Conservation (phyloP, 2,113 vertebrate species). For the Tretioscincus oriximinensis region DNA sequence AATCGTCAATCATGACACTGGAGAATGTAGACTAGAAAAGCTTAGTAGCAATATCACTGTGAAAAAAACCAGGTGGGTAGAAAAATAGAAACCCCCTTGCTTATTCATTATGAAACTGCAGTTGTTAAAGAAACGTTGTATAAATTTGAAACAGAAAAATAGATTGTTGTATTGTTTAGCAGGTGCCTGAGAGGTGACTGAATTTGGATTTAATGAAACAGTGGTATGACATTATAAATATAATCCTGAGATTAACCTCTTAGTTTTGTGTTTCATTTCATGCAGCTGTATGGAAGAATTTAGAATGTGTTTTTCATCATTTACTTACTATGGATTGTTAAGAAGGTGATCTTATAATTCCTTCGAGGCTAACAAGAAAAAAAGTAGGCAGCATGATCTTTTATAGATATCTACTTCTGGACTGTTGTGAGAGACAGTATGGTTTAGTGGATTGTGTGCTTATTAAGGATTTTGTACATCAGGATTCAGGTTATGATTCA, state of each 20-base stretch:
- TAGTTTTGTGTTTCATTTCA: too few relatives aligned
- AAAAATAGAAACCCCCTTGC: conserved; percentile 24
- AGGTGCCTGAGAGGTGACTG: not conserved
- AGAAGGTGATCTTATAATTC: too few relatives aligned
- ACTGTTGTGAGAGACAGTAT: too few relatives aligned
- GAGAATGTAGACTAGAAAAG: conserved; percentile 97
- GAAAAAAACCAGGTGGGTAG: conserved; percentile 92
- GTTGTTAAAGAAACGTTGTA: conserved; percentile 4
- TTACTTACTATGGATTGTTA: too few relatives aligned
- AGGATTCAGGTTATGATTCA: too few relatives aligned
- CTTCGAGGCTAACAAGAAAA: too few relatives aligned
- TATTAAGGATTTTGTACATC: too few relatives aligned
- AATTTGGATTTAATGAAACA: not conserved
- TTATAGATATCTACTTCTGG: too few relatives aligned
- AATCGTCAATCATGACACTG: conserved; percentile 97
- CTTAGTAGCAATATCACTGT: conserved; percentile 97
- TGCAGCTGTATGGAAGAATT: too few relatives aligned
- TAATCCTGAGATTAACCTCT: not conserved
- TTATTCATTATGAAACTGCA: conserved; percentile 30
- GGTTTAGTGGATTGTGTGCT: too few relatives aligned
- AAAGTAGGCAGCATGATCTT: too few relatives aligned
- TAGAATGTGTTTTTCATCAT: too few relatives aligned
- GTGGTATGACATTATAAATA: not conserved
- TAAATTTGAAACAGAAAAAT: not conserved
- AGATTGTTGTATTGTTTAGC: conserved; percentile 6